Evolutionary conservation across 2,797 vertebrate genomes (phyloP).

Genomic region (Bryconaethiops microstoma): DNA sequence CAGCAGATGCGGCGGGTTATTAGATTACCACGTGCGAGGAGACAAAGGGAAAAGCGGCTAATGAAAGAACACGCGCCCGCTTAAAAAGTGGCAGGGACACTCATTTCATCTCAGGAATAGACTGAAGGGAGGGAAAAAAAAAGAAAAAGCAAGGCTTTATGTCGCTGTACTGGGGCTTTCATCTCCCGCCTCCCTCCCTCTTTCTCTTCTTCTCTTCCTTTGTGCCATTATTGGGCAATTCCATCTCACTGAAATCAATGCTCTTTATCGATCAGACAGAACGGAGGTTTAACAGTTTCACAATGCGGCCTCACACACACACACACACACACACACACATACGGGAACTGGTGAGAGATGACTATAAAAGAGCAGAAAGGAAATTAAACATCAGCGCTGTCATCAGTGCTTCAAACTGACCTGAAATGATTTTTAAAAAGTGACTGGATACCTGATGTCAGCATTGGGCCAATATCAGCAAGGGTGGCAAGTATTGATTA

Average conservation of each 20-base stretch:
- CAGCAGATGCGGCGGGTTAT: not conserved
- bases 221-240: slow-evolving; percentile 49
- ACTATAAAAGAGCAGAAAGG: not conserved
- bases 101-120: not conserved
- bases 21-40: not conserved
- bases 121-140: not conserved
- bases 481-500: too few species aligned
- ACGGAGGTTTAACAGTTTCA: slow-evolving; percentile 50
- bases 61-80: not conserved
- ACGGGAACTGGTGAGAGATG: not conserved
- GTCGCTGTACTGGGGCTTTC: not conserved
- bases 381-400: too few species aligned
- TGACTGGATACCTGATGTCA: too few species aligned
- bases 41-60: not conserved
- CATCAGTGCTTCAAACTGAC: too few species aligned
- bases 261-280: slow-evolving; percentile 49
- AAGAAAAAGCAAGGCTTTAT: not conserved
- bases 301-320: slow-evolving; percentile 8
- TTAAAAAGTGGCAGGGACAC: not conserved
- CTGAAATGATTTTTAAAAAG: too few species aligned
- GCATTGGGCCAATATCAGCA: too few species aligned
- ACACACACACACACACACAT: slow-evolving; percentile 23
- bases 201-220: slow-evolving; percentile 23
- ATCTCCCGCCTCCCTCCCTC: not conserved
- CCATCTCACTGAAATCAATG: slow-evolving; percentile 47